These are phyloP conservation scores for Danaus plexippus DNA, from an alignment of 1,140 invertebrate species.

Conservation along the genomic window DNA sequence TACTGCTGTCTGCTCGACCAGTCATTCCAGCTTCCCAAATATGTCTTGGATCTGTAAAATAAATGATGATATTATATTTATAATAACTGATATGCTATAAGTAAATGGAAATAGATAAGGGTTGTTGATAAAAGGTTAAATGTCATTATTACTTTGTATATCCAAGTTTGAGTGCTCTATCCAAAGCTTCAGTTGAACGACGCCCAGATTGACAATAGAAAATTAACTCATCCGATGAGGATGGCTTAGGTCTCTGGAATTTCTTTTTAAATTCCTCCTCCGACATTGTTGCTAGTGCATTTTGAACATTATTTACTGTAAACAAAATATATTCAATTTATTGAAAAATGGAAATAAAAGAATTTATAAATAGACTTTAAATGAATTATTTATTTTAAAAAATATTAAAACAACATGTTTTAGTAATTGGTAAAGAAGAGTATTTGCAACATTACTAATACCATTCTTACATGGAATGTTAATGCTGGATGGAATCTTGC, in stretches of 20 bases:
- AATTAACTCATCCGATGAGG: slow-evolving; percentile 63
- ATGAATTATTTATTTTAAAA: too few relatives aligned
- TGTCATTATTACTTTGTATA: slow-evolving; percentile 63
- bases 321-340: slow-evolving; percentile 13
- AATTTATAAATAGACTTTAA: too few relatives aligned
- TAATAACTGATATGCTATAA: not conserved
- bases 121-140: too few relatives aligned
- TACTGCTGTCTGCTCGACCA: slow-evolving; percentile 67
- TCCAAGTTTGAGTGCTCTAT: slow-evolving; percentile 66
- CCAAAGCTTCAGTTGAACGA: slow-evolving; percentile 68
- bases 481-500: slow-evolving; percentile 78
- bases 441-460: not conserved
- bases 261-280: slow-evolving; percentile 64
- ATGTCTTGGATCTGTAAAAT: slow-evolving; percentile 83
- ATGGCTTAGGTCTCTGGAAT: slow-evolving; percentile 66
- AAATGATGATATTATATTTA: slow-evolving; percentile 6
- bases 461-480: slow-evolving; percentile 77
- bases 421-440: not conserved
- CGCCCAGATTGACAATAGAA: slow-evolving; percentile 73
- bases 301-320: slow-evolving; percentile 64
- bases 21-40: slow-evolving; percentile 92
- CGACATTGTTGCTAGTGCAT: slow-evolving; percentile 57
- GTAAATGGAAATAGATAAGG: too few relatives aligned
- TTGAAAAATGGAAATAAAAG: too few relatives aligned
- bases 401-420: slow-evolving; percentile 6